Evolutionary conservation across 2,113 vertebrate genomes (phyloP).

Genomic region (Heterocephalus glaber): DNA sequence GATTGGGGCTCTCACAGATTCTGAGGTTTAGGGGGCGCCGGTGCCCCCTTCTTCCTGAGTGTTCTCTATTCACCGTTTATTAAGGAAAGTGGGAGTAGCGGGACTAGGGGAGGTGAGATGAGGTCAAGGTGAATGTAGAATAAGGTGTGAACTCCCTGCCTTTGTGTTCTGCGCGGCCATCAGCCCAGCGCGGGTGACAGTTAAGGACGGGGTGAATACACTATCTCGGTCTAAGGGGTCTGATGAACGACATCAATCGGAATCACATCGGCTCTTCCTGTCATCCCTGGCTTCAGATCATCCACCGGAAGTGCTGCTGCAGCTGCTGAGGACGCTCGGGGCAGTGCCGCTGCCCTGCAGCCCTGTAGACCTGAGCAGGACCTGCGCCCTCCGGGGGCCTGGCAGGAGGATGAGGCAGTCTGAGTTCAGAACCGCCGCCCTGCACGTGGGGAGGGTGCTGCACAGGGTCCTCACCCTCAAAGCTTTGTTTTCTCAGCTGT

Average conservation of each 20-base stretch:
- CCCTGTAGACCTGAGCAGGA: no score
- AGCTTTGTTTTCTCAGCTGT: no score
- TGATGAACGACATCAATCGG: background rate
- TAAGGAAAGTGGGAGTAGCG: background rate
- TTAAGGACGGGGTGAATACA: background rate
- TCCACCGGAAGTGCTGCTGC: background rate
- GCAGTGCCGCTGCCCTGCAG: background rate
- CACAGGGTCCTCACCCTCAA: background rate
- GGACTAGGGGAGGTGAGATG: background rate
- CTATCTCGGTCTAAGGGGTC: background rate
- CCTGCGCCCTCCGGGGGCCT: background rate
- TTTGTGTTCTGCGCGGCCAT: background rate
- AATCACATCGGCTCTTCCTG: background rate
- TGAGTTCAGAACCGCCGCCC: background rate
- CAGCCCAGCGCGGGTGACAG: background rate
- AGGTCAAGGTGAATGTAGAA: background rate
- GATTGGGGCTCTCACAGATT: background rate
- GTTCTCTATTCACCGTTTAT: background rate
- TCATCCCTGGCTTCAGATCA: background rate
- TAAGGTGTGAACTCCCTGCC: background rate
- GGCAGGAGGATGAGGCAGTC: background rate
- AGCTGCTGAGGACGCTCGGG: background rate
- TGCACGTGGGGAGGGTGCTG: accelerated
- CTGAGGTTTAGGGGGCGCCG: background rate
- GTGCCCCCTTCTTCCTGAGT: background rate